phyloP scores from a whole-genome alignment of 2,113 vertebrate species.

The Prinia subflava region DNA sequence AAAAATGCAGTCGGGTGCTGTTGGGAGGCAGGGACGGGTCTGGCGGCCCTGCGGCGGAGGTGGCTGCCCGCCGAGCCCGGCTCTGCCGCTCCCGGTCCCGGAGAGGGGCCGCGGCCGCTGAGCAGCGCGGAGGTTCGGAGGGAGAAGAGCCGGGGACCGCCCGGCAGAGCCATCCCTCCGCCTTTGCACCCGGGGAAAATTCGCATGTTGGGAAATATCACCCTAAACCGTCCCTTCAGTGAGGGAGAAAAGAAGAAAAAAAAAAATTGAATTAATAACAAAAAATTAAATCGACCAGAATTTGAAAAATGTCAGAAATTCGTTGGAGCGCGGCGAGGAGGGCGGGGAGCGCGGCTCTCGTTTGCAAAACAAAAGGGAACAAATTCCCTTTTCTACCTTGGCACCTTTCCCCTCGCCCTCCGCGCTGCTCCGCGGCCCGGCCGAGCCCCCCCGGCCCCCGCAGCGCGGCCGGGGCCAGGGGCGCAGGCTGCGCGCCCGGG shows the following conservation, averaged over 20 bases:
- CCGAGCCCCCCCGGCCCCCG: neutral
- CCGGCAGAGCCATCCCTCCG: neutral
- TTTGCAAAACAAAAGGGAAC: neutral
- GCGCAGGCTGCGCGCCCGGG: conserved; percentile 36
- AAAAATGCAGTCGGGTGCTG: neutral
- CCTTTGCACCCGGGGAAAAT: neutral
- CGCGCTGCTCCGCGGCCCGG: neutral
- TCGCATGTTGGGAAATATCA: neutral
- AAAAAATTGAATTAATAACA: neutral
- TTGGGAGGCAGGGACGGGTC: neutral
- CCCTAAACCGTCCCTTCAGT: neutral
- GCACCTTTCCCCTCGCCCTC: neutral
- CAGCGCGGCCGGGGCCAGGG: neutral
- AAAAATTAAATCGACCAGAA: neutral
- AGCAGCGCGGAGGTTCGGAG: neutral
- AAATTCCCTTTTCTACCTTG: neutral
- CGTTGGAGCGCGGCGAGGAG: neutral
- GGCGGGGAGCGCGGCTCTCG: neutral
- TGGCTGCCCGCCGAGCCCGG: neutral
- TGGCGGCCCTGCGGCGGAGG: neutral
- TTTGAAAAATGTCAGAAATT: neutral
- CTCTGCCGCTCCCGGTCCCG: neutral
- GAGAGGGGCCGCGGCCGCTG: neutral
- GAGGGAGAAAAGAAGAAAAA: rapidly evolving
- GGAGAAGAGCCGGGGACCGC: neutral